Conservation (phyloP, 2,888 invertebrate species). For the Leptopilina syphax region DNA sequence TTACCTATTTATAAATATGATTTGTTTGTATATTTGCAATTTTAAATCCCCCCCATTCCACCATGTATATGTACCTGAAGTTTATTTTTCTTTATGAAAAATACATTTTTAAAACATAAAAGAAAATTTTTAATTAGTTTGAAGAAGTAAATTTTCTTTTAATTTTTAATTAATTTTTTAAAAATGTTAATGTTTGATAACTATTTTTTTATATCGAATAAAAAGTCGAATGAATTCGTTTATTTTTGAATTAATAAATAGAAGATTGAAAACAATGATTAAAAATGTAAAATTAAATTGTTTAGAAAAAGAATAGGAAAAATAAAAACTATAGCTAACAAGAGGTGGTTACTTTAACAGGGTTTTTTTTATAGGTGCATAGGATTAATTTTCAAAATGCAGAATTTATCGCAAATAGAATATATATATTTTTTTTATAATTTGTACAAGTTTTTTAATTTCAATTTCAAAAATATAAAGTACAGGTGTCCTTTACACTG, state of each 20-base stretch:
- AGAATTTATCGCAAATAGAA: constrained; percentile 23
- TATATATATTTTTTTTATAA: constrained; percentile 1
- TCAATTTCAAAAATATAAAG: background rate
- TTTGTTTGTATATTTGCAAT: constrained; percentile 51
- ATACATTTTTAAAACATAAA: too few relatives aligned
- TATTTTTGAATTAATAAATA: too few relatives aligned
- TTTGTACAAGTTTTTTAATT: background rate
- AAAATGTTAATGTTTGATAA: too few relatives aligned
- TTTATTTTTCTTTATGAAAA: background rate
- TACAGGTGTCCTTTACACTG: constrained; percentile 20
- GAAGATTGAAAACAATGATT: too few relatives aligned
- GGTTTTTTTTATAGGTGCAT: background rate
- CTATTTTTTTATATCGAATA: too few relatives aligned
- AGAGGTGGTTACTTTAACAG: background rate
- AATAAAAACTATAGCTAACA: background rate
- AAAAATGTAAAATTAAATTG: too few relatives aligned
- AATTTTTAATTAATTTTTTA: too few relatives aligned
- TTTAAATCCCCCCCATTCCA: background rate
- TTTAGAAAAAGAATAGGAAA: too few relatives aligned
- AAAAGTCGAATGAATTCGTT: too few relatives aligned
- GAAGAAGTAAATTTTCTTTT: too few relatives aligned
- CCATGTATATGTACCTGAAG: background rate
- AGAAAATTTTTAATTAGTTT: too few relatives aligned
- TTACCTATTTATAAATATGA: constrained; percentile 74
- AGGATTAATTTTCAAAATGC: background rate